A percentile compares a stretch with the other conserved stretches of the same genome.
These are phyloP conservation scores for Stigmatopora argus DNA, from an alignment of 2,113 vertebrate genomes.

Conservation along the genomic window DNA sequence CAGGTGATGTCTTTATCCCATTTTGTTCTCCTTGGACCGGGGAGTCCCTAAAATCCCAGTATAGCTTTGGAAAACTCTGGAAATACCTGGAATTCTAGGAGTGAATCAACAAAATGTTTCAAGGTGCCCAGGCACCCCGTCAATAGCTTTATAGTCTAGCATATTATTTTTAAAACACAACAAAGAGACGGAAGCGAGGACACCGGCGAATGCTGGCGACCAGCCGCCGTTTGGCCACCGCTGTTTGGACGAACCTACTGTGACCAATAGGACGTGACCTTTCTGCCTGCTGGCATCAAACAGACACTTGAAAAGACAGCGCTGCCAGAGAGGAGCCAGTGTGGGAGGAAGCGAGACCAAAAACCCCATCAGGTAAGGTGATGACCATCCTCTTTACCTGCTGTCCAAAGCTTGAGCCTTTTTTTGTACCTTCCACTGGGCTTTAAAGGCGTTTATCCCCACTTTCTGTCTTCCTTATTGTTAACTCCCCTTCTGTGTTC, in stretches of 20 bases:
- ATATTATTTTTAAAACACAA: conserved; percentile 44
- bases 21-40: conserved; percentile 49
- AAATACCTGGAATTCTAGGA: conserved; percentile 75
- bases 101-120: conserved; percentile 64
- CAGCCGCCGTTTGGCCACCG: conserved; percentile 27
- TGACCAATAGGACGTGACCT: conserved; percentile 71
- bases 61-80: conserved; percentile 71
- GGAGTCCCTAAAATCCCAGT: conserved; percentile 63
- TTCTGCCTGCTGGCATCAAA: conserved; percentile 70
- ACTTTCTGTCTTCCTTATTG: conserved; percentile 29
- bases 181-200: conserved; percentile 57
- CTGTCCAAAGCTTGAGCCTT: conserved; percentile 58
- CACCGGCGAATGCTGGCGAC: conserved; percentile 55
- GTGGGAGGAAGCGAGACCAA: conserved; percentile 64
- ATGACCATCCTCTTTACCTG: conserved; percentile 64
- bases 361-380: conserved; percentile 77
- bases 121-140: conserved; percentile 64
- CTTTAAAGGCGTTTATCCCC: conserved; percentile 63
- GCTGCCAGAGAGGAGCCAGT: conserved; percentile 63
- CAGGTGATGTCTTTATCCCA: conserved; percentile 61
- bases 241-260: conserved; percentile 60
- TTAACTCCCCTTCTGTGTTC: conserved; percentile 40
- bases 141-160: conserved; percentile 67
- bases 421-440: conserved; percentile 52
- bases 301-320: conserved; percentile 68